Evolutionary conservation across 2,888 invertebrate genomes (phyloP), one percentile per base, ranked within the genome.

Genomic region (Melanophora roralis): DNA sequence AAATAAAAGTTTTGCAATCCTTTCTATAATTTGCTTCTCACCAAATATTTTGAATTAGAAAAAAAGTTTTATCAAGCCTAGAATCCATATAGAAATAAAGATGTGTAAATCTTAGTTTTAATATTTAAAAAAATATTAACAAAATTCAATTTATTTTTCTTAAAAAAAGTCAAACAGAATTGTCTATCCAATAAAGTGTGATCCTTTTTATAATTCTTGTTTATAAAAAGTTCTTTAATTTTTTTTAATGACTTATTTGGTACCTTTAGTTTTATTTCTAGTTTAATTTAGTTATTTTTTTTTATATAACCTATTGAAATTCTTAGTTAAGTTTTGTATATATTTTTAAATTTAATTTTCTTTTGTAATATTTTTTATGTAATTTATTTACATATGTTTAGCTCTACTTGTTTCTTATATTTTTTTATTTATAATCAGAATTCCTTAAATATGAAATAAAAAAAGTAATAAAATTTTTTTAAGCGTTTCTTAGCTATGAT

Each of bases 141-240:
- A n/a, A 43, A 59, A 64, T 23, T 6, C 2, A 57, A 14, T n/a
- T 21, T 51, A 27, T 23, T 5, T 38, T 21, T 64, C 32, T 8
- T 11, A 53, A 55, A 47, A 55, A 59, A 59, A 36, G 3, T 32
- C 38, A 69, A 51, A 19, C 45, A 57, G 16, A 19, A 64, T 59
- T 40, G 57, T 51, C 47, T 71, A 59, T 67, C 62, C 67, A n/a
- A n/a, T n/a, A n/a, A 76, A 64, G 80, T 80, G 80, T 80, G 80
- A 80, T 80, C 76, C 72, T 80, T 67, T 23, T 77, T 77, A 49
- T 77, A 77, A 71, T 76, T 76, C 47, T 40, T 40, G n/a, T 65
- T 57, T 65, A 45, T 47, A 57, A 36, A 34, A 59, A 45, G 36
- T 59, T 51, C 11, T 71, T 60, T 80, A 57, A 76, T 73, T 72